These are phyloP conservation scores for Melanocharis versteri DNA, from an alignment of 2,113 vertebrate species.

Conservation along the genomic window DNA sequence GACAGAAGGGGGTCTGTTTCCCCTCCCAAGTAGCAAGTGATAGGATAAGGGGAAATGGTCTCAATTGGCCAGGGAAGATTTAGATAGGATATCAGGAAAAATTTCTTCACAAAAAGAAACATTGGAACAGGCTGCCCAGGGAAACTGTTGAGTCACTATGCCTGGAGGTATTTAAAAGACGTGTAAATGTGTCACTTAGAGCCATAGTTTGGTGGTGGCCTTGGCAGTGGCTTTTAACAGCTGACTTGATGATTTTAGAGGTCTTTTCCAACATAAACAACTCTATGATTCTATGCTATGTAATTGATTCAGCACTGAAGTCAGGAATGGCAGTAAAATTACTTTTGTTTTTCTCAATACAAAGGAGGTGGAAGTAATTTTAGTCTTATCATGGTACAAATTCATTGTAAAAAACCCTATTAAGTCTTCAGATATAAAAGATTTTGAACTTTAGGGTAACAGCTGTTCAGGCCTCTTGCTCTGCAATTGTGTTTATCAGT, in stretches of 20 bases:
- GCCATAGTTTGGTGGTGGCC: background rate
- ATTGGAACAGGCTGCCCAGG: background rate
- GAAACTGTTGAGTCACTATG: background rate
- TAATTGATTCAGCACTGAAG: background rate
- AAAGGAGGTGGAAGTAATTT: background rate
- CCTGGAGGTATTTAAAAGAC: background rate
- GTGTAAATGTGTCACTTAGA: background rate
- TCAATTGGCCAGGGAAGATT: background rate
- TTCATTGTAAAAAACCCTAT: background rate
- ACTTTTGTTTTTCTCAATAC: background rate
- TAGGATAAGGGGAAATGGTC: background rate
- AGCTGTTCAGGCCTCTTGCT: background rate
- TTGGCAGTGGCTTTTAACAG: background rate
- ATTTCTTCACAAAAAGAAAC: background rate
- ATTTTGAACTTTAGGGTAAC: background rate
- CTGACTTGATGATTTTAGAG: background rate
- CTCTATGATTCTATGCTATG: background rate
- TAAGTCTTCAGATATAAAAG: background rate
- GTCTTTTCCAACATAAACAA: background rate
- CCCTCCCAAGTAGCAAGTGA: background rate
- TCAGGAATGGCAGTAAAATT: background rate
- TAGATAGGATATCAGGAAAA: background rate
- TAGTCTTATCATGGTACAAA: background rate
- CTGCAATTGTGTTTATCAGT: background rate
- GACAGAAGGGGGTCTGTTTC: background rate